Percentiles rank a stretch among this genome's conserved stretches.
These are phyloP conservation scores for Sebastes wilsoni DNA, from an alignment of 2,797 vertebrate genomes.

Conservation along the genomic window DNA sequence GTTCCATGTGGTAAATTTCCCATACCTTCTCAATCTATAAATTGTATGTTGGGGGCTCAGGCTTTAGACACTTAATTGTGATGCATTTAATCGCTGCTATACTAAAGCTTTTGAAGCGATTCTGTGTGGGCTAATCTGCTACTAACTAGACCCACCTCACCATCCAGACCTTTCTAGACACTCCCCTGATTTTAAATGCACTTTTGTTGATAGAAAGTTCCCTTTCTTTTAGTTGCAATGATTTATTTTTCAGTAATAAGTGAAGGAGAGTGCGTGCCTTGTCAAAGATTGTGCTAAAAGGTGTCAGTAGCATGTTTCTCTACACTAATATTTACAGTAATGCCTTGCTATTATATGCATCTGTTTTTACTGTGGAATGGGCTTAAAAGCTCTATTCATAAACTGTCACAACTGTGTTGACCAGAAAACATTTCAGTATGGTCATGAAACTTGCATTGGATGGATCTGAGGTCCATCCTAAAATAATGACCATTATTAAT, in stretches of 20 bases:
- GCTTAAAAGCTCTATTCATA: too few species aligned
- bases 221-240: not conserved
- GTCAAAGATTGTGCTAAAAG: not conserved
- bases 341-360: too few species aligned
- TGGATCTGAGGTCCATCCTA: too few species aligned
- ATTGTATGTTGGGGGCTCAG: too few species aligned
- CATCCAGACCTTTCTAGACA: conserved; percentile 19
- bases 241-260: not conserved
- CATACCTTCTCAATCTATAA: too few species aligned
- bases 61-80: too few species aligned
- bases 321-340: too few species aligned
- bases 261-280: not conserved
- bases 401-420: not conserved
- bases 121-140: not conserved
- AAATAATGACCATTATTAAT: not conserved
- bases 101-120: not conserved
- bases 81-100: too few species aligned
- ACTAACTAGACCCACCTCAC: not conserved
- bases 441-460: accelerated
- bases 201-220: not conserved
- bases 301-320: too few species aligned
- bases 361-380: too few species aligned
- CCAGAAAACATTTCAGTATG: not conserved
- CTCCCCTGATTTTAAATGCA: not conserved
- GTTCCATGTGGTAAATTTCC: too few species aligned